Percentiles rank a stretch among this genome's conserved stretches.
phyloP scores from a whole-genome alignment of 1,140 invertebrate genomes.

The Musca vetustissima region DNA sequence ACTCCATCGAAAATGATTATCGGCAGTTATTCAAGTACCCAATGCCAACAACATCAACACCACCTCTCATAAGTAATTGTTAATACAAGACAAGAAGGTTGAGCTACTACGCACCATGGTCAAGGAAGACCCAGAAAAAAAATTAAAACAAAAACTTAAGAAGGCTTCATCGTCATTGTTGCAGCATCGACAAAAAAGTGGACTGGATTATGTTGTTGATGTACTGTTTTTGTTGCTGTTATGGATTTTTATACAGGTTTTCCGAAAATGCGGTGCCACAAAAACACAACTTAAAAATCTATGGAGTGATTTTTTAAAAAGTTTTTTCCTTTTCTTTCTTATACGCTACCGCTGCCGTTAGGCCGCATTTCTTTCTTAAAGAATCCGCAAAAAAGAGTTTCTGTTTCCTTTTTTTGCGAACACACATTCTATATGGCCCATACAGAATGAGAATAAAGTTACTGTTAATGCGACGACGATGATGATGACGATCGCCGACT shows the following conservation, averaged over 20 bases:
- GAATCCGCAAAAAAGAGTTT: too few relatives aligned
- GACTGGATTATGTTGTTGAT: constrained; percentile 22
- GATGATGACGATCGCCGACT: too few relatives aligned
- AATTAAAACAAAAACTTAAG: background rate
- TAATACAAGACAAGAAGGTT: constrained; percentile 3
- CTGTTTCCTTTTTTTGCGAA: too few relatives aligned
- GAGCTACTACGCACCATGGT: background rate
- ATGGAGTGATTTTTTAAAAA: constrained; percentile 9
- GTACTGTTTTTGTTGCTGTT: background rate
- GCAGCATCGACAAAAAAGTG: background rate
- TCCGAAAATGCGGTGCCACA: background rate
- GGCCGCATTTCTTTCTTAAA: too few relatives aligned
- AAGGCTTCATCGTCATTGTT: too few relatives aligned
- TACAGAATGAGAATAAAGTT: background rate
- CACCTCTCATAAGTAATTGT: constrained; percentile 9
- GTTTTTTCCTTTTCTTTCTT: too few relatives aligned
- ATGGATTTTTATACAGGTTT: background rate
- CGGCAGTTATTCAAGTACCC: background rate
- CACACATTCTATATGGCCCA: too few relatives aligned
- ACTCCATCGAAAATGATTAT: too few relatives aligned
- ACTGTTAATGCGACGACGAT: constrained; percentile 5
- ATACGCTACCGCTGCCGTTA: too few relatives aligned
- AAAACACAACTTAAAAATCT: background rate
- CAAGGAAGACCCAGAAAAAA: background rate
- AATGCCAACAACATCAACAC: background rate